Evolutionary conservation across 2,888 invertebrate species (phyloP), one percentile per base, ranked within the genome.

Genomic region (Eupeodes luniger): DNA sequence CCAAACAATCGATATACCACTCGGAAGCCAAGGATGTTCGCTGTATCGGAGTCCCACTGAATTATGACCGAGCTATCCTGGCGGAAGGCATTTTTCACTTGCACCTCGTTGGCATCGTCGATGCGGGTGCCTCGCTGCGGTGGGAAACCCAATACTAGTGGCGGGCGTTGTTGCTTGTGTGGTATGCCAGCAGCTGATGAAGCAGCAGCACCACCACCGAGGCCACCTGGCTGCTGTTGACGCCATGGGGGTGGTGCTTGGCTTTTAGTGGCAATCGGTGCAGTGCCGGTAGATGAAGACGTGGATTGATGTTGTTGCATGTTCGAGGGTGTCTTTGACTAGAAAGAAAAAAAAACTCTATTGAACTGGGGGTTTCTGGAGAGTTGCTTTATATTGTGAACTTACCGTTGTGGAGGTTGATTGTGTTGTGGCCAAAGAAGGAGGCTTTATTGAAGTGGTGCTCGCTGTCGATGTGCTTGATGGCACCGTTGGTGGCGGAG

Each of bases 1-100:
- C 98, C 98, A 91, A 98, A 98, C 59, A 98, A 94, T 78, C 98
- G 94, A 93, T 98, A 98, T 34, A 98, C 97, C 12, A 98, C 98
- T 84, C 97, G 95, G 92, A 98, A 98, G 72, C 98, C 98, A n/a
- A 98, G 95, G 91, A 97, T 97, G 92, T 97, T 97, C 0, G 96
- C 96, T 12, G 97, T 97, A 91, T 97, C 96, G 1, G 97, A 97
- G 91, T 97, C 97, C 98, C 98, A 98, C 92, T 98, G 97, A 90
- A 98, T 97, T 91, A 98, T 96, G 27, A 98, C 97, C 0, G 98
- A 96, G 92, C 96, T 97, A 91, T 97, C 98, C 93, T 97, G 97
- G 7, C 94, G 93, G 92, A 97, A 96, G 11, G 98, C 98, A 91
- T 97, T 97, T 92, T 97, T 97, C 49, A 98, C 97, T 89, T 97